Evolutionary conservation across 2,113 vertebrate species (phyloP).

Genomic region (Callopanchax toddi): DNA sequence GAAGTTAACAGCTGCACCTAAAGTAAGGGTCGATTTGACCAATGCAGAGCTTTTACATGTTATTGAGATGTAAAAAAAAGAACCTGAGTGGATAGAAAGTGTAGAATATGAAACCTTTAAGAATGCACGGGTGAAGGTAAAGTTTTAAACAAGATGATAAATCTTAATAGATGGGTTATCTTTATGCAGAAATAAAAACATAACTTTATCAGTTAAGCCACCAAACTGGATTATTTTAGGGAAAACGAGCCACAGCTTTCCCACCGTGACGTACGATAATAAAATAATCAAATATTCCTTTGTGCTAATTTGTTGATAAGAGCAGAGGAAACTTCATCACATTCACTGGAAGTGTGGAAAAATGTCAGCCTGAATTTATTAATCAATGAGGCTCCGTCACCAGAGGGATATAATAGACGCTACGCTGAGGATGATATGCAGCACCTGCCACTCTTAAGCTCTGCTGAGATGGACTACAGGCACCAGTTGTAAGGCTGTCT

Average conservation of each 20-base stretch:
- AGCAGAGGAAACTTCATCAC: conserved; percentile 61
- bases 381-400: conserved; percentile 63
- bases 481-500: conserved; percentile 51
- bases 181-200: no score
- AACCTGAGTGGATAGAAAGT: no score
- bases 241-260: no score
- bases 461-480: conserved; percentile 67
- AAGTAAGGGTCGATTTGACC: no score
- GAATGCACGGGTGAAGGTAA: conserved; percentile 7
- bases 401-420: conserved; percentile 68
- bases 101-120: no score
- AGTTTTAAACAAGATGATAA: neutral
- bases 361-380: conserved; percentile 65
- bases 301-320: conserved; percentile 38
- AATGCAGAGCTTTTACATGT: no score
- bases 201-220: no score
- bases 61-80: no score
- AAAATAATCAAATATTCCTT: conserved; percentile 39
- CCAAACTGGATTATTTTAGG: no score
- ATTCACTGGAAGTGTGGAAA: conserved; percentile 60
- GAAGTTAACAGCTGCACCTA: no score
- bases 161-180: no score
- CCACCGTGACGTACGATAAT: conserved; percentile 22
- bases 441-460: conserved; percentile 76
- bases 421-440: conserved; percentile 64